These are phyloP conservation scores for Tauraco hartlaubi DNA, from an alignment of 2,797 vertebrate genomes.

Conservation along the genomic window DNA sequence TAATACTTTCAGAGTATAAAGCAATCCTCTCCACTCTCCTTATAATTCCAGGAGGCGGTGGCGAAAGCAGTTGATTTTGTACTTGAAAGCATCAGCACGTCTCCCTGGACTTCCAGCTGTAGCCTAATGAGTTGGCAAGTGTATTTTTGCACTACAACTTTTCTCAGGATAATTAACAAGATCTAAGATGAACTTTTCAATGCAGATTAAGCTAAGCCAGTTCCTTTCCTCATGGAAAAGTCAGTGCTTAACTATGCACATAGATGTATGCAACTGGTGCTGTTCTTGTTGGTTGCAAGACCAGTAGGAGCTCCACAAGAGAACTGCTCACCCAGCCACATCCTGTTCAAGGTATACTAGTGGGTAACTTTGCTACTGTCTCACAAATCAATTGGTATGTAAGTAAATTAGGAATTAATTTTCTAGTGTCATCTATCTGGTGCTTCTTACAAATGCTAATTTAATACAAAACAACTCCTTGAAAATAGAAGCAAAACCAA, in stretches of 20 bases:
- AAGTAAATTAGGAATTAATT: background rate
- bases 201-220: background rate
- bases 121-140: conserved; percentile 12
- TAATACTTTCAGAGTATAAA: background rate
- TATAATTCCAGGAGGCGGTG: background rate
- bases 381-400: background rate
- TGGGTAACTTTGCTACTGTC: background rate
- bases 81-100: background rate
- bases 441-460: background rate
- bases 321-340: background rate
- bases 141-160: background rate
- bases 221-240: background rate
- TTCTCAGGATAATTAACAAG: conserved; percentile 35
- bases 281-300: background rate
- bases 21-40: background rate
- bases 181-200: background rate
- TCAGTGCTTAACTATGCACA: background rate
- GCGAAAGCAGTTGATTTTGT: background rate
- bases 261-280: background rate
- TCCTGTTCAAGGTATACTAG: background rate
- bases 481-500: background rate
- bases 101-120: background rate
- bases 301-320: background rate
- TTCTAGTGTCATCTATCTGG: background rate
- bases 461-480: background rate